phyloP scores from a whole-genome alignment of 2,797 vertebrate genomes.

The Prunella strophiata region DNA sequence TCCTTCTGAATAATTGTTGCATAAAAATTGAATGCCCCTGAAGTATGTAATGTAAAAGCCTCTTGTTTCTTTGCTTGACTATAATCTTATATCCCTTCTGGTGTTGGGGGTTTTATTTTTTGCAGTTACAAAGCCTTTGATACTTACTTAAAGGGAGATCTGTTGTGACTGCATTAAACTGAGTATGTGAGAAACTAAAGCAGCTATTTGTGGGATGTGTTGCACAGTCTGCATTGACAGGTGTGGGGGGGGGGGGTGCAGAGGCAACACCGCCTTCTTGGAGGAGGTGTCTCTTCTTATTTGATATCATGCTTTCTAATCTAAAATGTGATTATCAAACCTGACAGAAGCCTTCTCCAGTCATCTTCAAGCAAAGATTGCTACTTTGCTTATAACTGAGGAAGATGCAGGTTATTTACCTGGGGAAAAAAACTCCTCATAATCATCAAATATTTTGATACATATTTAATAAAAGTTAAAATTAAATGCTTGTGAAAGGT shows the following conservation, averaged over 20 bases:
- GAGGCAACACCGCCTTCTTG: background rate
- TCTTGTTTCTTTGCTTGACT: background rate
- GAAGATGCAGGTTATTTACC: background rate
- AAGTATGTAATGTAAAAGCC: background rate
- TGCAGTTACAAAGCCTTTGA: background rate
- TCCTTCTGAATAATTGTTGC: background rate
- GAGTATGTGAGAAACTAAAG: background rate
- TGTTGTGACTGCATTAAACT: background rate
- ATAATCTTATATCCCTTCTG: background rate
- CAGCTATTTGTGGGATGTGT: background rate
- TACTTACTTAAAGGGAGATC: background rate
- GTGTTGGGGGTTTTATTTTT: background rate
- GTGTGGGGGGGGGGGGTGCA: background rate
- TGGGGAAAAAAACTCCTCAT: background rate
- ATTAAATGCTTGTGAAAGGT: background rate
- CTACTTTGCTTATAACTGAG: background rate
- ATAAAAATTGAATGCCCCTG: background rate
- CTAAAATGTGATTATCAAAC: background rate
- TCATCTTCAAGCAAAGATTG: background rate
- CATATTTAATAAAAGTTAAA: background rate
- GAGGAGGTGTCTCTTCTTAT: background rate
- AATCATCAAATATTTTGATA: background rate
- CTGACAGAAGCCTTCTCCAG: background rate
- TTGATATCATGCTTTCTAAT: background rate
- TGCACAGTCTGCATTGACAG: background rate